These are phyloP conservation scores for Ormyrus thymus DNA, from an alignment of 2,888 invertebrate species.

Conservation along the genomic window DNA sequence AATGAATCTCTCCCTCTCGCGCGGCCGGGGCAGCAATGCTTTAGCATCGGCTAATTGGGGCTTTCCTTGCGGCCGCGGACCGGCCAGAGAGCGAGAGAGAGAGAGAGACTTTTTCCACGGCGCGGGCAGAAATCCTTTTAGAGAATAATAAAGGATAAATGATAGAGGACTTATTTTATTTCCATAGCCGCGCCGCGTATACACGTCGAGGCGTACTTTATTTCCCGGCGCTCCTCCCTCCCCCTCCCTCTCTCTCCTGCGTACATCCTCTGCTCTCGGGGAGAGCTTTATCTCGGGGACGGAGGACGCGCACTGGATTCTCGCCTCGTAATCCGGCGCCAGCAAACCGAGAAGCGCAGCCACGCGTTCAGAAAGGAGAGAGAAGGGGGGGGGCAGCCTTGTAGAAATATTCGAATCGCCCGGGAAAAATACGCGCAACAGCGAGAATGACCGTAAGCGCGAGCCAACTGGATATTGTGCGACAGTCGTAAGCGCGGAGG, in stretches of 20 bases:
- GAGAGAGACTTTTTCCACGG: constrained; percentile 2
- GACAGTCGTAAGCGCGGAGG: constrained; percentile 19
- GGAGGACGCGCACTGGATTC: constrained; percentile 22
- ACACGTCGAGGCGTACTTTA: background rate
- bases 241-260: background rate
- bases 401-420: constrained; percentile 46
- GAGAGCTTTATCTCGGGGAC: constrained; percentile 30
- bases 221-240: background rate
- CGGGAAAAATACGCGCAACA: constrained; percentile 24
- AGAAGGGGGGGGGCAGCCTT: constrained; percentile 14
- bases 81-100: background rate
- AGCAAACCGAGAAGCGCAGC: constrained; percentile 32
- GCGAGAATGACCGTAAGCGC: constrained; percentile 25
- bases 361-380: constrained; percentile 34
- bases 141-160: constrained; percentile 47
- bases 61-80: background rate
- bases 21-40: constrained; percentile 4
- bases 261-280: background rate
- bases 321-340: constrained; percentile 37
- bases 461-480: too few relatives aligned
- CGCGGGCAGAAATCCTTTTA: constrained; percentile 19
- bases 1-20: too few relatives aligned
- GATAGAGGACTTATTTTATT: constrained; percentile 44
- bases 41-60: constrained; percentile 28
- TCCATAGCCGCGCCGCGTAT: constrained; percentile 15